A percentile compares a stretch with the other conserved stretches of the same genome.
These are phyloP conservation scores for Seladonia tumulorum DNA, from an alignment of 2,888 invertebrate species.

Conservation along the genomic window DNA sequence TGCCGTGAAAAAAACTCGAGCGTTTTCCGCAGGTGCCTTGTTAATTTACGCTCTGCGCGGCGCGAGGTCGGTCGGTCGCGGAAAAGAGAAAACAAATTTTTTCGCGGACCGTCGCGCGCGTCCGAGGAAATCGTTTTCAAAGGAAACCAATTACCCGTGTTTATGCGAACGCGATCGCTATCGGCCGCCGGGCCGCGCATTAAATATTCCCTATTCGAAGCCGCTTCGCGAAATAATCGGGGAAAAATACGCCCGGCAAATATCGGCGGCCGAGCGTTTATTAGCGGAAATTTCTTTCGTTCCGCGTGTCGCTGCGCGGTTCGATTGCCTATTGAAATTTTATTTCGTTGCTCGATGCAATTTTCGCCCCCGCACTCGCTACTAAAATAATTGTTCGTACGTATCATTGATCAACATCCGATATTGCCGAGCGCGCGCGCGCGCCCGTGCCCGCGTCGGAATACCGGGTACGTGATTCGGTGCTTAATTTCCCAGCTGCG, in stretches of 20 bases:
- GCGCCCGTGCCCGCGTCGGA: neutral
- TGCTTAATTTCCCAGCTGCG: slow-evolving; percentile 4
- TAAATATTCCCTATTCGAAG: slow-evolving; percentile 42
- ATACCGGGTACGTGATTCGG: slow-evolving; percentile 18
- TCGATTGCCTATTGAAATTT: slow-evolving; percentile 55
- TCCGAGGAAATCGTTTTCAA: slow-evolving; percentile 32
- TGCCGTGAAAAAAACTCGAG: neutral
- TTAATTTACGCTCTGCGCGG: slow-evolving; percentile 20
- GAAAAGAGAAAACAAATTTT: neutral
- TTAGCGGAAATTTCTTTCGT: slow-evolving; percentile 50
- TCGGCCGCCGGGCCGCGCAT: neutral
- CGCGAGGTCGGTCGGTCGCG: neutral
- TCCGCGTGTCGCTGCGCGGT: neutral
- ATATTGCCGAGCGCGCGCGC: neutral
- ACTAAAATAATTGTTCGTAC: slow-evolving; percentile 43
- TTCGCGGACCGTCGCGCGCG: neutral
- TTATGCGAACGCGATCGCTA: slow-evolving; percentile 3
- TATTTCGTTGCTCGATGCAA: slow-evolving; percentile 43
- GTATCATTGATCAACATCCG: slow-evolving; percentile 49
- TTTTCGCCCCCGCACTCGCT: slow-evolving; percentile 37
- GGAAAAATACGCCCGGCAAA: slow-evolving; percentile 40
- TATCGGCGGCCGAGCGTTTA: slow-evolving; percentile 44
- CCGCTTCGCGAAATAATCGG: slow-evolving; percentile 29
- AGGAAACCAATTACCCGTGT: slow-evolving; percentile 55
- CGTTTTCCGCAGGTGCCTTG: slow-evolving; percentile 17